Conservation (phyloP, 2,797 vertebrate genomes). For the Poecilia picta region DNA sequence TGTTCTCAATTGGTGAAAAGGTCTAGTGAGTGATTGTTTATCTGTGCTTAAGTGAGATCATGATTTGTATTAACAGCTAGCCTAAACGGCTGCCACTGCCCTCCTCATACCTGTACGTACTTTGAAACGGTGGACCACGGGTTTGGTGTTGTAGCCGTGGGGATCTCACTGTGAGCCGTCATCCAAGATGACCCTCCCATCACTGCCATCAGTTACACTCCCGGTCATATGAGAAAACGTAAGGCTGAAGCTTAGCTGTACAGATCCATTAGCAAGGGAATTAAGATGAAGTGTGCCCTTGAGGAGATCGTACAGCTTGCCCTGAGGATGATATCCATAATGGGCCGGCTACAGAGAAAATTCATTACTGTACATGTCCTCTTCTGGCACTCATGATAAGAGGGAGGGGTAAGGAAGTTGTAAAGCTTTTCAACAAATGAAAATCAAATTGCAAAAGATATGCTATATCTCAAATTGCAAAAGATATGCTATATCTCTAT, state of each 20-base stretch:
- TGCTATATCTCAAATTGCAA: slow-evolving; percentile 65
- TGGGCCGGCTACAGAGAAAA: slow-evolving; percentile 59
- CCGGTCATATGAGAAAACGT: slow-evolving; percentile 42
- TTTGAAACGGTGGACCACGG: slow-evolving; percentile 65
- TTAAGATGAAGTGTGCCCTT: slow-evolving; percentile 70
- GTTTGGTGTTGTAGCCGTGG: slow-evolving; percentile 40
- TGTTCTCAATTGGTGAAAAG: slow-evolving; percentile 78
- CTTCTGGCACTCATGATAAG: slow-evolving; percentile 56
- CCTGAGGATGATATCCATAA: slow-evolving; percentile 70
- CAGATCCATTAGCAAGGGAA: slow-evolving; percentile 69
- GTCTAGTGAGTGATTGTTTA: slow-evolving; percentile 82
- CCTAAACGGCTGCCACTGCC: slow-evolving; percentile 77
- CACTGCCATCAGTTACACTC: slow-evolving; percentile 71
- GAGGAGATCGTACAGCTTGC: slow-evolving; percentile 54
- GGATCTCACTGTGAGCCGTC: slow-evolving; percentile 48
- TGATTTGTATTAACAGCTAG: slow-evolving; percentile 77
- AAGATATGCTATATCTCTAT: slow-evolving; percentile 63
- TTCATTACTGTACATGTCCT: slow-evolving; percentile 65
- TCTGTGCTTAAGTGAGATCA: slow-evolving; percentile 82
- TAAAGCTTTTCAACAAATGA: slow-evolving; percentile 59
- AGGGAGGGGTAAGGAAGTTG: slow-evolving; percentile 52
- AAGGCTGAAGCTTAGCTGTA: slow-evolving; percentile 57
- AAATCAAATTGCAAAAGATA: slow-evolving; percentile 65
- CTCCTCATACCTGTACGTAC: slow-evolving; percentile 69
- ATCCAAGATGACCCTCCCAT: slow-evolving; percentile 57